These are phyloP conservation scores for Pocillopora grandis DNA, from an alignment of 92 coral and sea anemone species.

Conservation along the genomic window DNA sequence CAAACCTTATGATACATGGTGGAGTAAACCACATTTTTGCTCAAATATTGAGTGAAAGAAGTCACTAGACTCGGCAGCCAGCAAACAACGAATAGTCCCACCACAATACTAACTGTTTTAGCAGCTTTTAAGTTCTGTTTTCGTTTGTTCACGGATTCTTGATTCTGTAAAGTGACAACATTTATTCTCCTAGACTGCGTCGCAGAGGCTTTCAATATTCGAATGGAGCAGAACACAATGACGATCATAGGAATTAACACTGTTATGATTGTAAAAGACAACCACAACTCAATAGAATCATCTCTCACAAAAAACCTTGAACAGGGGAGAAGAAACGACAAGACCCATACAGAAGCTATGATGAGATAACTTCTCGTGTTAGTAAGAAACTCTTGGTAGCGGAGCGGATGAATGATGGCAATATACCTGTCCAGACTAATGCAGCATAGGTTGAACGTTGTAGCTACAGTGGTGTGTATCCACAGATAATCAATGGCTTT, in stretches of 20 bases:
- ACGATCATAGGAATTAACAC: conserved; percentile 9
- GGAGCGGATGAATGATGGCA: conserved; percentile 8
- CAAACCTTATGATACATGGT: neutral
- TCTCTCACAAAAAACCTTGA: neutral
- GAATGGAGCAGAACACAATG: neutral
- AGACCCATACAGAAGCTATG: conserved; percentile 12
- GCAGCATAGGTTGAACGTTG: conserved; percentile 19
- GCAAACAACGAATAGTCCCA: conserved; percentile 12
- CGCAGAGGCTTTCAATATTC: conserved; percentile 10
- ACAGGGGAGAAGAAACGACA: neutral
- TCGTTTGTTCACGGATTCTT: neutral
- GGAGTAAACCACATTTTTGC: neutral
- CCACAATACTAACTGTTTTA: conserved; percentile 10
- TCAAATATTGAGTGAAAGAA: neutral
- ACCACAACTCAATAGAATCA: too few species aligned
- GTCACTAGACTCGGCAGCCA: conserved; percentile 17
- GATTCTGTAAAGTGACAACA: neutral
- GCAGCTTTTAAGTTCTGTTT: conserved; percentile 7
- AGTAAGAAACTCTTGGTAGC: conserved; percentile 9
- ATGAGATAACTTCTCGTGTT: neutral
- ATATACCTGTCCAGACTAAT: conserved; percentile 7
- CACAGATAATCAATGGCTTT: conserved; percentile 7
- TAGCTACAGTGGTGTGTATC: conserved; percentile 23
- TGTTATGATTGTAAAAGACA: conserved; percentile 11
- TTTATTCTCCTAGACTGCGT: neutral